These are phyloP conservation scores for Megalops atlanticus DNA, from an alignment of 2,113 vertebrate species.

Conservation along the genomic window DNA sequence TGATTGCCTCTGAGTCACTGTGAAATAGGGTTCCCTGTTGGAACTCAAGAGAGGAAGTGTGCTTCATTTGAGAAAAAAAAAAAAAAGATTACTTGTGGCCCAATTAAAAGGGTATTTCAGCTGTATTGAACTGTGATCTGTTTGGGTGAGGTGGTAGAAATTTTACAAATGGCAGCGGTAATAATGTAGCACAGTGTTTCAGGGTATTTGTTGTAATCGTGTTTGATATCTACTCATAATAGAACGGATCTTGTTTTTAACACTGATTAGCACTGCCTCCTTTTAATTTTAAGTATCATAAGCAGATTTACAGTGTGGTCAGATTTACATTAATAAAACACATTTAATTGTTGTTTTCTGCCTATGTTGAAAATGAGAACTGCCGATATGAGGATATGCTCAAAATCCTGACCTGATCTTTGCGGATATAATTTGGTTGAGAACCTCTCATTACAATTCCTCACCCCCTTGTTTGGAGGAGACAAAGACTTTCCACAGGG, in stretches of 20 bases:
- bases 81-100: background rate
- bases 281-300: background rate
- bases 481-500: conserved; percentile 26
- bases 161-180: background rate
- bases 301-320: background rate
- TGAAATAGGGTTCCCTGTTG: background rate
- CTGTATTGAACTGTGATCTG: background rate
- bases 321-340: background rate
- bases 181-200: background rate
- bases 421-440: background rate
- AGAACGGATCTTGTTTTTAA: background rate
- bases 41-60: background rate
- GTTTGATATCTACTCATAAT: background rate
- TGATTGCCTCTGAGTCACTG: background rate
- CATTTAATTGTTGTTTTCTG: background rate
- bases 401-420: conserved; percentile 16
- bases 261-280: too few species aligned
- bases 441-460: background rate
- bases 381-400: conserved; percentile 4
- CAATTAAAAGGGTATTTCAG: background rate
- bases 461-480: conserved; percentile 10
- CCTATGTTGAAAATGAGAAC: background rate
- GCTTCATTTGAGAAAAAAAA: background rate
- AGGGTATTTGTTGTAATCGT: background rate
- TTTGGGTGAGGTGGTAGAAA: background rate